Evolutionary conservation across 2,797 vertebrate genomes (phyloP), one percentile per base, ranked within the genome.

Genomic region (Gymnothorax reevesii): DNA sequence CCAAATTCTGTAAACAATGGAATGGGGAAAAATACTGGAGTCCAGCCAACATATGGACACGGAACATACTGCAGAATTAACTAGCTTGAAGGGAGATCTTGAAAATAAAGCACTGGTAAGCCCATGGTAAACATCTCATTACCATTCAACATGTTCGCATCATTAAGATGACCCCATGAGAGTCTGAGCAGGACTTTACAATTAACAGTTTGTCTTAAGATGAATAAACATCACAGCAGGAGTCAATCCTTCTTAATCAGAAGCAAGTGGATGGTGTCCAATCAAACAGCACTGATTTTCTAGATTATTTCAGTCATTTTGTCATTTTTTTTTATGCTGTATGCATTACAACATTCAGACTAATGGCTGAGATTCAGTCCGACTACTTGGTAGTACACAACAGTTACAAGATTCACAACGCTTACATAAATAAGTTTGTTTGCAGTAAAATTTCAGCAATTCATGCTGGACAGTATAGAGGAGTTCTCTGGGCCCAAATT

Each of bases 201-300:
- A 87, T 87, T 75, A 83, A 87, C 82, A 86, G 69, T 87, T 66
- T 79, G 1, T 42, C 33, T 77, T 52, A 85, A 83, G 69, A 85
- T 79, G 80, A 88, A 88, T 86, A 86, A 77, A 86, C 85, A 84
- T 87, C 59, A 42, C 73, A 82, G 87, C 75, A 64, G 86, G 33
- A 57, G 86, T 87, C 71, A 84, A 54, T 49, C 54, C 57, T 57
- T 84, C 15, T 60, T 69, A 27, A 27, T 83, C 3, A 2, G 20
- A 55, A 55, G 52, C 77, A 80, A 80, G 20, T 55, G 49, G 49
- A n/a, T 55, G 49, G 52, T 52, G 54, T 55, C 17, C 25, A 33
- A 80, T 15, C 25, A 49, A 49, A 55, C 20, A 20, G 49, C 9
- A 49, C 49, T 55, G 15, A 20, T 54, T 55, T 80, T 55, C 42